phyloP scores from a whole-genome alignment of 1,140 invertebrate genomes.

The Dreissena rostriformis region DNA sequence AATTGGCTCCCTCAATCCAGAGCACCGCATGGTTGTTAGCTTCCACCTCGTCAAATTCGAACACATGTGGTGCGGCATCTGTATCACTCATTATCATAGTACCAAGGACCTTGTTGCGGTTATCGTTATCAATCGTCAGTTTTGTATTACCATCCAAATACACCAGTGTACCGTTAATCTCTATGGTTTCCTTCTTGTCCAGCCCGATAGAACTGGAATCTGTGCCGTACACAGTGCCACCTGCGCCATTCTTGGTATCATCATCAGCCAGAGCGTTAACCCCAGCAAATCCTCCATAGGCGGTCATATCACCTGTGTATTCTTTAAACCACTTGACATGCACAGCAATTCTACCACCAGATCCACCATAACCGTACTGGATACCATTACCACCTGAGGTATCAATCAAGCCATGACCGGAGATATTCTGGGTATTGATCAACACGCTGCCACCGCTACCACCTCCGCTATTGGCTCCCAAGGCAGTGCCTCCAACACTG shows the following conservation, averaged over 20 bases:
- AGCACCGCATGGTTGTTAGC: slow-evolving; percentile 68
- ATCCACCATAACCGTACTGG: slow-evolving; percentile 64
- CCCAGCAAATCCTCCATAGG: slow-evolving; percentile 67
- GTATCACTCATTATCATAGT: slow-evolving; percentile 66
- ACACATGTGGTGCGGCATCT: slow-evolving; percentile 45
- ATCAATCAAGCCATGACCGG: slow-evolving; percentile 68
- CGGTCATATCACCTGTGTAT: slow-evolving; percentile 64
- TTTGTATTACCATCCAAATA: slow-evolving; percentile 62
- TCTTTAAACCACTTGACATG: slow-evolving; percentile 67
- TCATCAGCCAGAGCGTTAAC: slow-evolving; percentile 29
- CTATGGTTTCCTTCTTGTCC: slow-evolving; percentile 60
- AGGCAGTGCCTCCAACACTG: slow-evolving; percentile 60
- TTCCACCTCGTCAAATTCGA: slow-evolving; percentile 71
- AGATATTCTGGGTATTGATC: slow-evolving; percentile 67
- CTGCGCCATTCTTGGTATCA: slow-evolving; percentile 66
- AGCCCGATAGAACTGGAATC: slow-evolving; percentile 59
- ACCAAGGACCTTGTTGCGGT: slow-evolving; percentile 69
- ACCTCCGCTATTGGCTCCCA: slow-evolving; percentile 63
- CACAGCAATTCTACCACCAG: slow-evolving; percentile 69
- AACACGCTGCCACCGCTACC: slow-evolving; percentile 73
- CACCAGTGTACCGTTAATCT: slow-evolving; percentile 55
- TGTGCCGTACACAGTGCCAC: slow-evolving; percentile 69
- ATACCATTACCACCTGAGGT: slow-evolving; percentile 64
- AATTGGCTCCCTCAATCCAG: slow-evolving; percentile 63
- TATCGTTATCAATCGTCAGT: slow-evolving; percentile 71